phyloP scores from a whole-genome alignment of 35 echinoderm and acorn worm genomes.

The Stichopus chloronotus region DNA sequence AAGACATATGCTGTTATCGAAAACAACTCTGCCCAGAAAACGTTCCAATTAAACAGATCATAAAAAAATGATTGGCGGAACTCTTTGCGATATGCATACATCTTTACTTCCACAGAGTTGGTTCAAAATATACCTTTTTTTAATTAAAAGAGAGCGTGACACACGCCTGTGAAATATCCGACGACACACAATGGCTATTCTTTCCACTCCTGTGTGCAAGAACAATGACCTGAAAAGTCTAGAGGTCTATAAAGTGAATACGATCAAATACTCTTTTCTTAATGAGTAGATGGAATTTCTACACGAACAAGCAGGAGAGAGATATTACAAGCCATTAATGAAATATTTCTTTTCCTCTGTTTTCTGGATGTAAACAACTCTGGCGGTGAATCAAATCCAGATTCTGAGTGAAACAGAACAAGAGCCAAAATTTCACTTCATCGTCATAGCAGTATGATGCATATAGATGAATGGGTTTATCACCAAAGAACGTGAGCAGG shows the following conservation, averaged over 20 bases:
- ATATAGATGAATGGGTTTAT: too few relatives aligned
- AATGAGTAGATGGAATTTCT: not conserved
- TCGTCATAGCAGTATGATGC: too few relatives aligned
- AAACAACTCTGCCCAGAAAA: not conserved
- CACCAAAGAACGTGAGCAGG: too few relatives aligned
- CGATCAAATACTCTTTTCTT: not conserved
- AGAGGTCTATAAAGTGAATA: not conserved
- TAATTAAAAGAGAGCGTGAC: not conserved
- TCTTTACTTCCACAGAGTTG: not conserved
- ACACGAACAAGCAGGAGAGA: not conserved
- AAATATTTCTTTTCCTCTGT: not conserved
- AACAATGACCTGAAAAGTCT: slow-evolving; percentile 15
- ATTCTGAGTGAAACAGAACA: too few relatives aligned
- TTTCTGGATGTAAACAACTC: too few relatives aligned
- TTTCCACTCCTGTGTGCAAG: not conserved
- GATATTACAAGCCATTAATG: not conserved
- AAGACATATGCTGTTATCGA: not conserved
- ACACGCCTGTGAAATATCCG: not conserved
- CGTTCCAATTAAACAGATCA: not conserved
- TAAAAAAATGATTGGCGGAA: not conserved
- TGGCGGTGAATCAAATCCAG: too few relatives aligned
- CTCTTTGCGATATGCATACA: not conserved
- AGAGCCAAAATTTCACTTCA: too few relatives aligned
- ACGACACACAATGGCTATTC: not conserved
- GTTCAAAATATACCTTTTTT: not conserved